phyloP scores from a whole-genome alignment of 2,113 vertebrate genomes.

The Picathartes gymnocephalus region DNA sequence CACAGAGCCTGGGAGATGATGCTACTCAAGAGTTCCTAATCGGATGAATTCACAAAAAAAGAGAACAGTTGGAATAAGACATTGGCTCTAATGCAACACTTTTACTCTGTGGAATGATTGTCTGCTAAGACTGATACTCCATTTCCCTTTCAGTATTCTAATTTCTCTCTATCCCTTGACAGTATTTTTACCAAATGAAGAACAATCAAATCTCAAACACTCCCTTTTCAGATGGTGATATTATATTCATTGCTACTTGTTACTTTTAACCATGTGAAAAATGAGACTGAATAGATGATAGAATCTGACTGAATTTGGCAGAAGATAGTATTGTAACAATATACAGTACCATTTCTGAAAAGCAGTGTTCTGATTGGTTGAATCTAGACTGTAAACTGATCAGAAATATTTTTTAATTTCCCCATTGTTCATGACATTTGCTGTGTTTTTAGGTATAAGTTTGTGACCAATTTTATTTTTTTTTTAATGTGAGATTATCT shows the following conservation, averaged over 20 bases:
- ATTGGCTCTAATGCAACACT: background rate
- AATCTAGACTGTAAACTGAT: background rate
- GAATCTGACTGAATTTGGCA: background rate
- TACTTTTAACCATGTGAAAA: background rate
- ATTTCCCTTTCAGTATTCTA: constrained; percentile 2
- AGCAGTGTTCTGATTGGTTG: background rate
- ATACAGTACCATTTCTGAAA: background rate
- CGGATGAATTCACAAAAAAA: background rate
- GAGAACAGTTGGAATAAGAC: background rate
- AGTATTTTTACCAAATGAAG: background rate
- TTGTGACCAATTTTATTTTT: background rate
- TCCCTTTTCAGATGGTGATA: background rate
- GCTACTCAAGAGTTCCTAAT: background rate
- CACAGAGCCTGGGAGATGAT: background rate
- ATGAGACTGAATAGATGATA: background rate
- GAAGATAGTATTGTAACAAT: background rate
- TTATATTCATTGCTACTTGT: background rate
- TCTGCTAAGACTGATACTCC: background rate
- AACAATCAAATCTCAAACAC: background rate
- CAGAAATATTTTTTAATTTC: background rate
- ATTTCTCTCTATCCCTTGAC: background rate
- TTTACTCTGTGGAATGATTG: background rate
- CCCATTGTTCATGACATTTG: background rate
- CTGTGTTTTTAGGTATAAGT: background rate
- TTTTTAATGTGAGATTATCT: background rate